A percentile compares a stretch with the other conserved stretches of the same genome.
phyloP scores from a whole-genome alignment of 2,888 invertebrate species.

The Netelia fuscicornis region DNA sequence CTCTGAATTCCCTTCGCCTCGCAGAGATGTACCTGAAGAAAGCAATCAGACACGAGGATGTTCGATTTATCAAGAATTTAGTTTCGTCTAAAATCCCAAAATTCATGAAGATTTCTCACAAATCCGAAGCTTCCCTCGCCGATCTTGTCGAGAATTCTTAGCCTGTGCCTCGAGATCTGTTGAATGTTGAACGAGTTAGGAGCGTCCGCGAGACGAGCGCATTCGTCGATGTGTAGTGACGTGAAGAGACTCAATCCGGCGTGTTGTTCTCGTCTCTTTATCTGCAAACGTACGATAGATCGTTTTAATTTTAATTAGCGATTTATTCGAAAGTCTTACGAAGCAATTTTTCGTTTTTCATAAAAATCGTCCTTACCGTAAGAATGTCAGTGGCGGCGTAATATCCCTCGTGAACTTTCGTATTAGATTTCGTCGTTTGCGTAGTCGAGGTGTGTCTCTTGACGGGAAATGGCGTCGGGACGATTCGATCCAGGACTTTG shows the following conservation, averaged over 20 bases:
- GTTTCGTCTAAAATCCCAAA: neutral
- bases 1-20: slow-evolving; percentile 91
- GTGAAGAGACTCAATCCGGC: slow-evolving; percentile 90
- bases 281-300: slow-evolving; percentile 90
- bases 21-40: slow-evolving; percentile 88
- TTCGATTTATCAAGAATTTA: neutral
- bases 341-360: neutral
- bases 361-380: slow-evolving; percentile 85
- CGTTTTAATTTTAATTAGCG: slow-evolving; percentile 88
- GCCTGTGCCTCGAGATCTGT: slow-evolving; percentile 91
- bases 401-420: slow-evolving; percentile 87
- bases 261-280: slow-evolving; percentile 88
- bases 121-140: slow-evolving; percentile 95
- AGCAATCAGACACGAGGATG: neutral
- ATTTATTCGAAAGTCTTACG: no score
- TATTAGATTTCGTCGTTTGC: slow-evolving; percentile 76
- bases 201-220: slow-evolving; percentile 75
- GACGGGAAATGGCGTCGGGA: slow-evolving; percentile 76
- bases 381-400: slow-evolving; percentile 93
- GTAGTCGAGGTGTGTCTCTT: slow-evolving; percentile 74
- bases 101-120: slow-evolving; percentile 85
- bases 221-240: slow-evolving; percentile 90
- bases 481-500: slow-evolving; percentile 72
- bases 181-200: slow-evolving; percentile 79
- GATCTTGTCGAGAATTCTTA: slow-evolving; percentile 93